Conservation (phyloP, 2,888 invertebrate species). For the Trachelus troglodyta region DNA sequence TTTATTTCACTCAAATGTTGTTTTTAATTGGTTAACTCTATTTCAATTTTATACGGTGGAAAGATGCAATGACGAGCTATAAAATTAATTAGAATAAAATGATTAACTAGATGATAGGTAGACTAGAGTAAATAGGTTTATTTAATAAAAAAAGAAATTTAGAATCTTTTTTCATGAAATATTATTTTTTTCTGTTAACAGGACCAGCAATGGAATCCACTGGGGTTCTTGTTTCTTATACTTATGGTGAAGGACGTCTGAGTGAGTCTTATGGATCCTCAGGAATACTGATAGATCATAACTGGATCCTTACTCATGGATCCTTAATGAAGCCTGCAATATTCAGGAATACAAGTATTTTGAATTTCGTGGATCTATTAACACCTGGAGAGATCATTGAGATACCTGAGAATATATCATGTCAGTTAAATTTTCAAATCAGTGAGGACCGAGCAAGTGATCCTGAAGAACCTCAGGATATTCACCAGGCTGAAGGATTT, state of each 20-base stretch:
- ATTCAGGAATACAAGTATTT: constrained; percentile 25
- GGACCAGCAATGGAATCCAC: constrained; percentile 63
- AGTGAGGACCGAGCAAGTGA: not conserved
- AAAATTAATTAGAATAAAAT: not conserved
- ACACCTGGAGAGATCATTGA: constrained; percentile 32
- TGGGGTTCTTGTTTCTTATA: constrained; percentile 69
- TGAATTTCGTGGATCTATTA: constrained; percentile 27
- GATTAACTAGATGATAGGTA: not conserved
- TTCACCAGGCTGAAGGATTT: constrained; percentile 58
- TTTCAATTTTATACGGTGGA: no score
- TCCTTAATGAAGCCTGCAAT: constrained; percentile 68
- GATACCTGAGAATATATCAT: constrained; percentile 19
- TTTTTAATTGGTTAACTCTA: no score
- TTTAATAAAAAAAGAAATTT: no score
- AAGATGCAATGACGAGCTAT: not conserved
- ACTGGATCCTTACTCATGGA: constrained; percentile 71
- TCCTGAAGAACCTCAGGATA: not conserved
- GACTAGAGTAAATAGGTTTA: no score
- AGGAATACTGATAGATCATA: constrained; percentile 69
- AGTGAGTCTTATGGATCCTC: constrained; percentile 66
- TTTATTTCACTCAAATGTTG: no score
- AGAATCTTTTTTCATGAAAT: not conserved
- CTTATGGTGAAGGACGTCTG: constrained; percentile 60
- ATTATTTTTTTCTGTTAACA: not conserved
- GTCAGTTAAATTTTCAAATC: not conserved